phyloP scores from a whole-genome alignment of 1,140 invertebrate species.

The Laupala kohalensis region DNA sequence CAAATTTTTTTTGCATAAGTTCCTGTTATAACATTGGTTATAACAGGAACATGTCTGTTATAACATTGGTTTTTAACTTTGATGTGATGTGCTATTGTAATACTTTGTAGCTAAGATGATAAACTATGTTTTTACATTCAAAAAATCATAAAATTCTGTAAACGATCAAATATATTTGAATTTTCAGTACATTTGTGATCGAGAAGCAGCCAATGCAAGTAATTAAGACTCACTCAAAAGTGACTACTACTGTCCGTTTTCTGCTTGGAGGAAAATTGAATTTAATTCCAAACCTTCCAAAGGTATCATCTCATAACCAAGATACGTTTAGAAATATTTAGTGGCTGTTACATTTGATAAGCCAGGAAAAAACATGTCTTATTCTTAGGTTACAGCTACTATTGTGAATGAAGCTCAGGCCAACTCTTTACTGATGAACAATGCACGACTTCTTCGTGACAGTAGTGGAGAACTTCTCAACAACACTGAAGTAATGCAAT shows the following conservation, averaged over 20 bases:
- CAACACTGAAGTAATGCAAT: constrained; percentile 89
- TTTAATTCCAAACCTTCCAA: constrained; percentile 87
- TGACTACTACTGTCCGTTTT: constrained; percentile 81
- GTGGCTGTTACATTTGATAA: too few species aligned
- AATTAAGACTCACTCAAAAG: constrained; percentile 93
- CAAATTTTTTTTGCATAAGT: too few species aligned
- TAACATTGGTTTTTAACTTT: too few species aligned
- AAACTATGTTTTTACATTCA: too few species aligned
- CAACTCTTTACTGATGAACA: constrained; percentile 66
- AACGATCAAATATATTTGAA: neutral
- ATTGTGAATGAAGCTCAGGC: constrained; percentile 83
- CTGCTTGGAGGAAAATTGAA: constrained; percentile 85
- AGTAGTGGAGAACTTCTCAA: constrained; percentile 89
- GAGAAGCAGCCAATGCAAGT: constrained; percentile 96
- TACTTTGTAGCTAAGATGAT: too few species aligned
- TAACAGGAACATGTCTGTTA: too few species aligned
- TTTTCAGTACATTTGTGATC: constrained; percentile 78
- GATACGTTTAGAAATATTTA: neutral
- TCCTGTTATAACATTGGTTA: too few species aligned
- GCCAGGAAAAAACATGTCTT: neutral
- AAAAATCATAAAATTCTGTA: too few species aligned
- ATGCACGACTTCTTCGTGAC: constrained; percentile 55
- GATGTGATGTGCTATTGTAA: too few species aligned
- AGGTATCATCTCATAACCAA: too few species aligned
- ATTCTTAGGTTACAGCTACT: constrained; percentile 44